These are phyloP conservation scores for Procavia capensis DNA, from an alignment of 2,113 vertebrate genomes.

Conservation along the genomic window DNA sequence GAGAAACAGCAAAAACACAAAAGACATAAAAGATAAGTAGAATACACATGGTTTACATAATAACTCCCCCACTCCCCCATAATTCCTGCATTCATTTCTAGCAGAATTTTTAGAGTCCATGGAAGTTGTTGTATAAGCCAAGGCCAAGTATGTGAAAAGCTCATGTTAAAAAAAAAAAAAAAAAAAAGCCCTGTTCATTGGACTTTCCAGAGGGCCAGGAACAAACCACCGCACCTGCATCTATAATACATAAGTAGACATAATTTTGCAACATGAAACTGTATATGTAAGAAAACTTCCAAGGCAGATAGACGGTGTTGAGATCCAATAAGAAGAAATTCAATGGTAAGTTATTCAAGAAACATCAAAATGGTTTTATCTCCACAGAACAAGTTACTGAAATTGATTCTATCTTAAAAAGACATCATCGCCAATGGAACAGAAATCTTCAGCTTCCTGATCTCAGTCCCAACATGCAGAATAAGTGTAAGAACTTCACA, in stretches of 20 bases:
- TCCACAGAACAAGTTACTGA: constrained; percentile 41
- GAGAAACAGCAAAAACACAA: not conserved
- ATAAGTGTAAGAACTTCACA: constrained; percentile 30
- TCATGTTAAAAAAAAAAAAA: constrained; percentile 13
- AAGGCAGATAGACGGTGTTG: constrained; percentile 3
- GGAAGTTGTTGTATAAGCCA: not conserved
- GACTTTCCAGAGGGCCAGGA: not conserved
- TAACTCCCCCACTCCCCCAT: no score
- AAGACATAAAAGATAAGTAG: not conserved
- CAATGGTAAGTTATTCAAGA: constrained; percentile 38
- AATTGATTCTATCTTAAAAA: constrained; percentile 51
- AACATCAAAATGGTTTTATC: constrained; percentile 56
- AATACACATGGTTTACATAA: not conserved
- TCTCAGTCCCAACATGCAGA: constrained; percentile 26
- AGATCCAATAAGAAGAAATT: constrained; percentile 34
- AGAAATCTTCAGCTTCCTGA: constrained; percentile 17
- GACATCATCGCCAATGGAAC: constrained; percentile 41
- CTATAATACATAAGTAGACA: constrained; percentile 38
- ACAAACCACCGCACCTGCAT: not conserved
- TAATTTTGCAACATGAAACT: not conserved
- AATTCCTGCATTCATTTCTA: not conserved
- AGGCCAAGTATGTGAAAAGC: not conserved
- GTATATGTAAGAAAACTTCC: constrained; percentile 2
- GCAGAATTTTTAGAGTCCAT: not conserved
- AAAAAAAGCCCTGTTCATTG: not conserved